Evolutionary conservation across 1,140 invertebrate species (phyloP), one percentile per base, ranked within the genome.

Genomic region (Drosophila lacteicornis): DNA sequence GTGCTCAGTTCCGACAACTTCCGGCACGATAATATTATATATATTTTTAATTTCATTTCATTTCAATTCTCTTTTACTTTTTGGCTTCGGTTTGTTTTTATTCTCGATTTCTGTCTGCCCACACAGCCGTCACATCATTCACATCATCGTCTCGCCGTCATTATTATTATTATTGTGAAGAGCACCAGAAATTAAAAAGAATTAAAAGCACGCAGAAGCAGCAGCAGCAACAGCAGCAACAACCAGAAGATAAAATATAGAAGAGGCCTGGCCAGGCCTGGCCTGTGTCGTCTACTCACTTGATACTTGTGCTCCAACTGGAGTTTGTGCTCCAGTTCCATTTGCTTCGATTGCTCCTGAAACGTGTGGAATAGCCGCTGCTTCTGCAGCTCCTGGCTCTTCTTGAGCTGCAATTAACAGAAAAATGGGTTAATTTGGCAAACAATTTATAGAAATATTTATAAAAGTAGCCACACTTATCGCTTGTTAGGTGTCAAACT

Each of bases 381-480:
- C 84, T 98, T 97, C 91, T 98, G 97, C 82, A 98, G 93, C 88
- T 98, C 96, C 93, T 98, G 97, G 79, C 97, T 96, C 93, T 98
- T 97, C 94, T 98, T 97, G 91, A 98, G 93, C 95, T 97, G 94
- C 79, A 96, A 68, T 17, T 9, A 58, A n/a, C 2, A 45, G 45
- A 33, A 40, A 36, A 17, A 45, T 38, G 22, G 1, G 15, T 40
- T 30, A 49, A 19, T 49, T 11, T 0, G 2, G 8, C 15, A 22
- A 22, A 11, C 22, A 53, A 15, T 36, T 3, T 30, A 42, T 11
- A 7, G 3, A 55, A 15, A 38, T 36, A 22, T 19, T 22, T 13
- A 38, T 15, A 19, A 4, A 30, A 60, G 12, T n/a, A 36, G 4
- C 33, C 2, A 43, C 42, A 43, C 0, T 4, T 36, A 9, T 27